Evolutionary conservation across 2,797 vertebrate genomes (phyloP).

Genomic region (Chaenodraco wilsoni): DNA sequence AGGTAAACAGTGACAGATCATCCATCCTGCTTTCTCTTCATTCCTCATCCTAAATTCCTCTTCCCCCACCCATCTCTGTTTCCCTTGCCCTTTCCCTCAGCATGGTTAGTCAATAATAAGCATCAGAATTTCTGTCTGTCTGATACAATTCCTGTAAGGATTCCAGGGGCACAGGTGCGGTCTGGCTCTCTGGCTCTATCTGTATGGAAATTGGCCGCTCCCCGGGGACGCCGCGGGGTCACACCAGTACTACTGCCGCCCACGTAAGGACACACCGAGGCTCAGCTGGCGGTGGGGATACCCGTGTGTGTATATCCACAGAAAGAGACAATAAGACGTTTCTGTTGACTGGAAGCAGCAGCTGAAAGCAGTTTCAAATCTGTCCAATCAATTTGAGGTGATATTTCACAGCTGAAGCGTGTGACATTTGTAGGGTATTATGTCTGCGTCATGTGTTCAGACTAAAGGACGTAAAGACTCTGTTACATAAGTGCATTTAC

Average conservation of each 20-base stretch:
- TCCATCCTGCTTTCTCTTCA: conserved; percentile 43
- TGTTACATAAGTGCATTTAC: conserved; percentile 34
- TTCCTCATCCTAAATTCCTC: conserved; percentile 27
- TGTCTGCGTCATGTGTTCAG: conserved; percentile 32
- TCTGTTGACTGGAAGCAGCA: conserved; percentile 23
- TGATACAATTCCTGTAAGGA: conserved; percentile 44
- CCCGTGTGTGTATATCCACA: conserved; percentile 11
- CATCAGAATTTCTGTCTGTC: conserved; percentile 64
- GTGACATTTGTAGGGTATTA: background rate
- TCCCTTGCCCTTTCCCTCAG: conserved; percentile 33
- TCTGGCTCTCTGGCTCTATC: conserved; percentile 50
- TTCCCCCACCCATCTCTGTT: conserved; percentile 2
- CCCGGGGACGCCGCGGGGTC: conserved; percentile 44
- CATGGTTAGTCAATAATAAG: conserved; percentile 49
- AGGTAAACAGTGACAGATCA: conserved; percentile 61
- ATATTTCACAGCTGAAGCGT: background rate
- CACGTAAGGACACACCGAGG: conserved; percentile 33
- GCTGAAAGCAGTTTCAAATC: background rate
- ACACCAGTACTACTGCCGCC: conserved; percentile 41
- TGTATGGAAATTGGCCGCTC: conserved; percentile 71
- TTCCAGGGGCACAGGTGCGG: conserved; percentile 69
- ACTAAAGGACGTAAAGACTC: conserved; percentile 12
- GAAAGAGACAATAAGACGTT: background rate
- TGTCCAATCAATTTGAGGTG: conserved; percentile 12
- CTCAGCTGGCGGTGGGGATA: conserved; percentile 45